Evolutionary conservation across 2,113 vertebrate species (phyloP), one percentile per base, ranked within the genome.

Genomic region (Aspiorhynchus laticeps): DNA sequence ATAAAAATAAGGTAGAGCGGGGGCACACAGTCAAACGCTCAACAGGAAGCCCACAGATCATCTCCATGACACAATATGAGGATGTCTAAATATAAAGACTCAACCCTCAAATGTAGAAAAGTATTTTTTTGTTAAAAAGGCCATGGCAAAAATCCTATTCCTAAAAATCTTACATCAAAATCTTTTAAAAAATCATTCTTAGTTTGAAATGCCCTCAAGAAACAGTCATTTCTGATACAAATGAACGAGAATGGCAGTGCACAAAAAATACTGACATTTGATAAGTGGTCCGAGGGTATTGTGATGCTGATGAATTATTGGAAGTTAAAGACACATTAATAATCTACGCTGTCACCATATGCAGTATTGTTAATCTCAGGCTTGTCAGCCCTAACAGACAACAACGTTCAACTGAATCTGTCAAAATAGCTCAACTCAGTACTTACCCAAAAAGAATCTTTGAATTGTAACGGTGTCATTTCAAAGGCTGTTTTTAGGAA

Each of bases 401-500:
- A 36, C 11, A 51, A 4, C 19, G 0, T 53, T 48, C 43, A 36
- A 19, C 33, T 2, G 11, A 67, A 19, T 31, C 7, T 26, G 21
- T 65, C 80, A 48, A 67, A 84, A 10, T 4, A 38, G 21, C 24
- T 9, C 11, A 19, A 33, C 14, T 17, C 8, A 28, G 7, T 28
- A 94, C 95, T 95, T 86, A 95, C 95, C 95, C 97, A 99, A 92
- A 98, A 99, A 1, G 94, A 94, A 88, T 98, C 96, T 94, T 95
- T 97, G 92, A 98, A 99, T 65, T 95, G 94, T 90, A 97, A 93
- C 76, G 94, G 91, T 67, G 95, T 87, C 97, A 97, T 98, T 90
- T 77, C 84, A 69, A 48, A 59, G 11, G 5, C 41, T 5, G 12
- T 24, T 67, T n/a, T 36, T 21, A 33, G 17, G 59, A 19, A 15